A percentile compares a stretch with the other conserved stretches of the same genome.
These are phyloP conservation scores for Lacerta agilis DNA, from an alignment of 2,797 vertebrate species.

Conservation along the genomic window DNA sequence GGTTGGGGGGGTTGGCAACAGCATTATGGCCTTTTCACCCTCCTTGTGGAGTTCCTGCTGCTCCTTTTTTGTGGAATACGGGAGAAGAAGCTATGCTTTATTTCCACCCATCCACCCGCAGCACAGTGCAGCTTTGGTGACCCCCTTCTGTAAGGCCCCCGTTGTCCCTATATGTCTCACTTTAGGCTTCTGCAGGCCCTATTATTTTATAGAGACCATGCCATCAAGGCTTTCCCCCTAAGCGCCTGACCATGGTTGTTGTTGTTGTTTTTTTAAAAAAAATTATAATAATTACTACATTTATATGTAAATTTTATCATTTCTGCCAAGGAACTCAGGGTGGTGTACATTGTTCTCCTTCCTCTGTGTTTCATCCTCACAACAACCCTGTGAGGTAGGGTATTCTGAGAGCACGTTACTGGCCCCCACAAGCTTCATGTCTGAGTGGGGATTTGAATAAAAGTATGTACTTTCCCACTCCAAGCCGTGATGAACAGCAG, in stretches of 20 bases:
- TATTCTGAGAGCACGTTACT: not conserved
- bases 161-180: not conserved
- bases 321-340: no score
- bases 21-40: not conserved
- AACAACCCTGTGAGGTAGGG: not conserved
- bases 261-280: no score
- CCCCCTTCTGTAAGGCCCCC: not conserved
- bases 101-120: no score
- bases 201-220: not conserved
- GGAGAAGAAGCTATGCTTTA: not conserved
- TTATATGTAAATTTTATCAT: no score
- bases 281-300: no score
- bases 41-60: not conserved
- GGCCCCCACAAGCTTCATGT: not conserved
- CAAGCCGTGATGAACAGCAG: not conserved
- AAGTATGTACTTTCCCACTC: no score
- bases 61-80: not conserved
- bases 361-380: no score
- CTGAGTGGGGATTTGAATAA: not conserved
- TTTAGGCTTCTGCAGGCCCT: not conserved
- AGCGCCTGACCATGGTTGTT: rapidly evolving
- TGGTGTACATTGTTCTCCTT: no score
- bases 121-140: no score
- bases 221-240: no score
- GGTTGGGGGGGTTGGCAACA: no score